These are phyloP conservation scores for Babylonia areolata DNA, from an alignment of 1,140 invertebrate species.

Conservation along the genomic window DNA sequence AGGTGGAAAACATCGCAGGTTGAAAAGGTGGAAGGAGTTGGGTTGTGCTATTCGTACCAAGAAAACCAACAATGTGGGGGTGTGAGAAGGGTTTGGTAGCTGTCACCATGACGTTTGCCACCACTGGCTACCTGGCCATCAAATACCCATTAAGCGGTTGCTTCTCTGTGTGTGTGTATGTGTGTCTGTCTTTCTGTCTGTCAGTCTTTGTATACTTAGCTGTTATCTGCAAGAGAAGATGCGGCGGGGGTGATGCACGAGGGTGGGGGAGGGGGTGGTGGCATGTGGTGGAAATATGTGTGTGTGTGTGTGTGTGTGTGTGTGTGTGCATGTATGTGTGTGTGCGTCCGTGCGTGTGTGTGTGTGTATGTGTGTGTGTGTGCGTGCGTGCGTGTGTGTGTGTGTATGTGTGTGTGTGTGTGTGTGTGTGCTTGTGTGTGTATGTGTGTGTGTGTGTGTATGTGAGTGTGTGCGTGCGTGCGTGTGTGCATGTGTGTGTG, in stretches of 20 bases:
- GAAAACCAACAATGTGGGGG: not conserved
- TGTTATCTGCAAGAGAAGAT: no score
- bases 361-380: no score
- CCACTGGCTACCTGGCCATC: not conserved
- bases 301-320: not conserved
- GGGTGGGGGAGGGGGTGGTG: not conserved
- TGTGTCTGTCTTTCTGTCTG: no score
- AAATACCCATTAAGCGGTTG: not conserved
- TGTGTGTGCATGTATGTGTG: no score
- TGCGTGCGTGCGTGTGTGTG: no score
- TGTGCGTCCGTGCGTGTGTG: no score
- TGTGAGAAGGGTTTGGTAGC: not conserved
- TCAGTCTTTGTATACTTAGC: no score
- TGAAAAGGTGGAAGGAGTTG: no score
- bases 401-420: no score
- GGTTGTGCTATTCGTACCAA: not conserved
- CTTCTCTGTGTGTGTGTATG: not conserved
- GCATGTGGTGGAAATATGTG: not conserved
- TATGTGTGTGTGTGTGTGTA: not conserved
- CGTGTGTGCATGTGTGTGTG: no score
- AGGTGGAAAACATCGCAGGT: not conserved
- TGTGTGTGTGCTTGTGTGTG: no score
- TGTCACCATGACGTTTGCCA: not conserved
- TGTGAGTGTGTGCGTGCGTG: not conserved
- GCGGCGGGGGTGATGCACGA: not conserved